Evolutionary conservation across 2,797 vertebrate genomes (phyloP), one percentile per base, ranked within the genome.

Genomic region (Falco columbarius): DNA sequence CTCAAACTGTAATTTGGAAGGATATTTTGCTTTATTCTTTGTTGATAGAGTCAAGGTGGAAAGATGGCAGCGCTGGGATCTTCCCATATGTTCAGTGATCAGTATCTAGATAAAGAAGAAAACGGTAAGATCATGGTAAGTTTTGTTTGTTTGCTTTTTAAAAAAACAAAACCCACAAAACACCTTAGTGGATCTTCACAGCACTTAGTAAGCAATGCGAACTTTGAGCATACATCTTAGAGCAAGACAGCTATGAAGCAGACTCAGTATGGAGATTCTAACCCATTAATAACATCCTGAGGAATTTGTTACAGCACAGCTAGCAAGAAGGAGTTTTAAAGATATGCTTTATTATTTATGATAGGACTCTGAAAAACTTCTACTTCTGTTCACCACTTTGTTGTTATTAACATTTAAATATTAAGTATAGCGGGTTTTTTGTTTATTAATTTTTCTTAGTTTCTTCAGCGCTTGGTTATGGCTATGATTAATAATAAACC

Each of bases 21-120:
- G 22, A 24, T 10, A 44, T 92, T 77, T 93, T 76, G 13, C 38
- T 62, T 3, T 55, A 32, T 80, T 93, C 42, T 96, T 93, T 66
- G 12, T 94, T 92, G 62, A 40, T 81, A 98, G 96, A 96, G 98
- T 98, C 98, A 98, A 89, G 98, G 98, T 36, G 99, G 99, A n/a
- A 99, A 99, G 95, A 97, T 99, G 97, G 99, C 98, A 56, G 99
- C 99, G 3, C 86, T 99, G 96, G 99, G 99, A 68, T 99, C 99
- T 51, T 99, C 99, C 88, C 99, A 99, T 98, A 99, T 99, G 99
- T 99, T 99, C 97, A 98, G 98, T 94, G 99, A 99, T 96, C 99
- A 99, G 18, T 99, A 99, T 97, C 97, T 99, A 91, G 99, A 99
- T 97, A 99, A 99, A 98, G 99, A 99, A 97, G 99, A 99, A 98